Evolutionary conservation across 2,797 vertebrate genomes (phyloP).

Genomic region (Sciaenops ocellatus): DNA sequence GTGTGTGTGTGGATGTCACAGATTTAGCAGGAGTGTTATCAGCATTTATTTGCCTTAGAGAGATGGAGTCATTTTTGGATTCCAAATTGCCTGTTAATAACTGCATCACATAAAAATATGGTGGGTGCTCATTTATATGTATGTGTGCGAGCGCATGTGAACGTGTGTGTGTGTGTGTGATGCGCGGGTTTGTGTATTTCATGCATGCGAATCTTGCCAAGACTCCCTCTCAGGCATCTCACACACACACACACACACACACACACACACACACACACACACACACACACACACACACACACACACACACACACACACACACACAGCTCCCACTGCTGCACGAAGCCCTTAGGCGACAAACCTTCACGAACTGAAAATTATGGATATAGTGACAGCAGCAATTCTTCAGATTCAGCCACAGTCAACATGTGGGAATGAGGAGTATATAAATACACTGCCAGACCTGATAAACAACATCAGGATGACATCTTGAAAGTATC

Average conservation of each 20-base stretch:
- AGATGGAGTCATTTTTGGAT: slow-evolving; percentile 12
- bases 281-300: slow-evolving; percentile 28
- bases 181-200: not conserved
- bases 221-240: slow-evolving; percentile 46
- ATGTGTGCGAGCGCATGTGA: not conserved
- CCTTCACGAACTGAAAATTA: slow-evolving; percentile 70
- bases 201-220: slow-evolving; percentile 1
- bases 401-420: slow-evolving; percentile 58
- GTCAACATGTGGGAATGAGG: slow-evolving; percentile 40
- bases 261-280: slow-evolving; percentile 30
- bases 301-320: slow-evolving; percentile 37
- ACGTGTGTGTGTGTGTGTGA: not conserved
- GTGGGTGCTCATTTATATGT: slow-evolving; percentile 4
- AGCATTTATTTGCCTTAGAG: slow-evolving; percentile 29
- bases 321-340: slow-evolving; percentile 49
- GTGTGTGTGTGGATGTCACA: slow-evolving; percentile 3
- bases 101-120: slow-evolving; percentile 21
- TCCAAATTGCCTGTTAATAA: slow-evolving; percentile 32
- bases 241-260: slow-evolving; percentile 33
- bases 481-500: slow-evolving; percentile 56
- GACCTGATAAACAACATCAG: slow-evolving; percentile 60
- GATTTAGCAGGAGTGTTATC: slow-evolving; percentile 29
- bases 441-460: slow-evolving; percentile 53
- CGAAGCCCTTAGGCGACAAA: slow-evolving; percentile 62
- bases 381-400: slow-evolving; percentile 72